These are phyloP conservation scores for Chalcosyrphus nemorum DNA, from an alignment of 2,888 invertebrate species.

Conservation along the genomic window DNA sequence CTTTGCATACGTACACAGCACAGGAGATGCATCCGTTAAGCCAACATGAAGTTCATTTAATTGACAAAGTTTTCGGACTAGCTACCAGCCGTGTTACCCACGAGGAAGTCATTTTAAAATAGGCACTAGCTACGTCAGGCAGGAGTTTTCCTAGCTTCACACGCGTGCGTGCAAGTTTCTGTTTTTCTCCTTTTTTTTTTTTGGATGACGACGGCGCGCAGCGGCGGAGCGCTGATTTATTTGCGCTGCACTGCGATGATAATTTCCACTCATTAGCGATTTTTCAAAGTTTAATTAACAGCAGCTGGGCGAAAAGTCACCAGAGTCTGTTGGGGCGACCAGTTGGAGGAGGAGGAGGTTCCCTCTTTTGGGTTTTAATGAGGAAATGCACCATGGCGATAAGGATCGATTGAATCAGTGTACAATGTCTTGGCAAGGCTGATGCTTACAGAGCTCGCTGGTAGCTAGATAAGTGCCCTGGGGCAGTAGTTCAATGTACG, in stretches of 20 bases:
- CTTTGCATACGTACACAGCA: constrained; percentile 51
- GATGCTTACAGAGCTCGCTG: constrained; percentile 46
- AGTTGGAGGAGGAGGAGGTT: constrained; percentile 42
- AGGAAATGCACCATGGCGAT: constrained; percentile 66
- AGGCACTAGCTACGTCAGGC: constrained; percentile 49
- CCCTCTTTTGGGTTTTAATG: constrained; percentile 69
- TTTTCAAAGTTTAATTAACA: constrained; percentile 70
- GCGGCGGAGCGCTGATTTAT: constrained; percentile 73
- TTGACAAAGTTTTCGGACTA: constrained; percentile 69
- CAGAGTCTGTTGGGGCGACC: constrained; percentile 37
- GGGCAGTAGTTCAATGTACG: constrained; percentile 1
- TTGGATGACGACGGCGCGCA: background rate
- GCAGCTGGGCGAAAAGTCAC: constrained; percentile 59
- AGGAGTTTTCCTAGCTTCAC: constrained; percentile 45
- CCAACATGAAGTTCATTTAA: constrained; percentile 61
- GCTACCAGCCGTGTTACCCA: no score
- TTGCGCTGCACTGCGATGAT: constrained; percentile 64
- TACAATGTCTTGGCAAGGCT: constrained; percentile 27
- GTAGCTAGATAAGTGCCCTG: constrained; percentile 34
- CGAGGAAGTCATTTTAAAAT: constrained; percentile 70
- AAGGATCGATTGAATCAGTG: constrained; percentile 67
- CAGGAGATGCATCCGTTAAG: constrained; percentile 24
- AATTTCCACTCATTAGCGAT: constrained; percentile 73
- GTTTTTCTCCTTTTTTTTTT: no score
- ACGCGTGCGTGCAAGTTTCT: constrained; percentile 66